A percentile compares a stretch with the other conserved stretches of the same genome.
These are phyloP conservation scores for Caenorhabditis uteleia DNA, from an alignment of 2,888 invertebrate genomes.

Conservation along the genomic window DNA sequence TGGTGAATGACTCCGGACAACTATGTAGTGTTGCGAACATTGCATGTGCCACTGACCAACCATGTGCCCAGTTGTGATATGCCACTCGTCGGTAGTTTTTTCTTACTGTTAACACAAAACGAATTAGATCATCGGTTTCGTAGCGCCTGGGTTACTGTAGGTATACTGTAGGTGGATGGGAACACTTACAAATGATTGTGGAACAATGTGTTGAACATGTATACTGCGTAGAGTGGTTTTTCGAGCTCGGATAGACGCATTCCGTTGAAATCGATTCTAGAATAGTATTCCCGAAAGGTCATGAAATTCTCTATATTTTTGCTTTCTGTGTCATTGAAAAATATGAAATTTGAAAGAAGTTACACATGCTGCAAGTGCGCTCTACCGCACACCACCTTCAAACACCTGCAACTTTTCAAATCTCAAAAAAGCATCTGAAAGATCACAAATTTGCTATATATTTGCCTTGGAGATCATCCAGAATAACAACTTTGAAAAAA, in stretches of 20 bases:
- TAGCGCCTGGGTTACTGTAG: slow-evolving; percentile 72
- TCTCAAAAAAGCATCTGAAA: no score
- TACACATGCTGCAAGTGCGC: no score
- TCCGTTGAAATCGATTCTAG: slow-evolving; percentile 80
- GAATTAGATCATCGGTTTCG: slow-evolving; percentile 77
- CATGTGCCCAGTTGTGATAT: slow-evolving; percentile 88
- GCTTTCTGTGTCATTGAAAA: no score
- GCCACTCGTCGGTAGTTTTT: slow-evolving; percentile 81
- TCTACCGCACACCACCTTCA: no score
- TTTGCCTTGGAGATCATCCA: not conserved
- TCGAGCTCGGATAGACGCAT: slow-evolving; percentile 78
- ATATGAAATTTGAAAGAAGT: no score
- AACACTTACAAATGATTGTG: slow-evolving; percentile 71
- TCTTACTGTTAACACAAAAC: slow-evolving; percentile 82
- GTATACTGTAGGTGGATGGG: not conserved
- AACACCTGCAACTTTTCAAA: no score
- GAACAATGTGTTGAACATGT: slow-evolving; percentile 82
- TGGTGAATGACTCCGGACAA: slow-evolving; percentile 54
- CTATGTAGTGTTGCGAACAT: slow-evolving; percentile 72
- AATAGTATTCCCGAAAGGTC: no score
- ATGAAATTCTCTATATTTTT: not conserved
- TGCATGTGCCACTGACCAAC: slow-evolving; percentile 84
- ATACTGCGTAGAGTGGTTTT: slow-evolving; percentile 79
- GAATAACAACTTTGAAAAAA: no score
- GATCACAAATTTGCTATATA: not conserved